Percentiles rank a stretch among this genome's conserved stretches.
Evolutionary conservation across 2,888 invertebrate species (phyloP).

Genomic region (Synanthedon andrenaeformis): DNA sequence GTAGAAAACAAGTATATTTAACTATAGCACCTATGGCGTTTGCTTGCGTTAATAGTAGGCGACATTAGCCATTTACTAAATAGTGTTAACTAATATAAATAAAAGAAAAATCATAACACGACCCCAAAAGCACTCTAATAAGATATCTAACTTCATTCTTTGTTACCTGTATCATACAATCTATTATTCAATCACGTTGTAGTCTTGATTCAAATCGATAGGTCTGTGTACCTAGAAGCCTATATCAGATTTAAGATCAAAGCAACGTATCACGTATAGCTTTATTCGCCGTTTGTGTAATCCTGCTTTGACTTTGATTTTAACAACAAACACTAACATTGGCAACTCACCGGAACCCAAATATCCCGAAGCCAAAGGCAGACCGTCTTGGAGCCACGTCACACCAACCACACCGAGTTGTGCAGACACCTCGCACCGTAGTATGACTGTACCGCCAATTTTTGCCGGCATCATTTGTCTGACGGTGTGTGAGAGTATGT

Average conservation of each 20-base stretch:
- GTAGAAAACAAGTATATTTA: too few relatives aligned
- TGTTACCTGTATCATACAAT: too few relatives aligned
- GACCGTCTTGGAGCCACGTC: slow-evolving; percentile 56
- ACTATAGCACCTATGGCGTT: too few relatives aligned
- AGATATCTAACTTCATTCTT: too few relatives aligned
- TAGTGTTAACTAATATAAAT: too few relatives aligned
- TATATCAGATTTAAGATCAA: neutral
- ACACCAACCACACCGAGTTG: slow-evolving; percentile 49
- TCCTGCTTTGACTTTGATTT: neutral
- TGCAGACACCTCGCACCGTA: slow-evolving; percentile 52
- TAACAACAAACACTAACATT: neutral
- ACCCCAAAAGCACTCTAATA: too few relatives aligned
- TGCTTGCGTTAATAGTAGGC: too few relatives aligned
- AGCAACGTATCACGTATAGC: neutral
- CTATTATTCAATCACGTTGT: too few relatives aligned
- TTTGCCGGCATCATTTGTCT: slow-evolving; percentile 53
- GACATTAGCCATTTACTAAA: too few relatives aligned
- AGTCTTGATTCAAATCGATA: too few relatives aligned
- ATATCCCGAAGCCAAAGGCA: slow-evolving; percentile 47
- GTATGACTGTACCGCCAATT: slow-evolving; percentile 43
- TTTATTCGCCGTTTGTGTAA: neutral
- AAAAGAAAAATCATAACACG: too few relatives aligned
- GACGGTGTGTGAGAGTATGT: slow-evolving; percentile 38
- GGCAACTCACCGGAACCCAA: slow-evolving; percentile 38
- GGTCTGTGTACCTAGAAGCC: neutral